Evolutionary conservation across 2,797 vertebrate genomes (phyloP), one percentile per base, ranked within the genome.

Genomic region (Urophycis tenuis): DNA sequence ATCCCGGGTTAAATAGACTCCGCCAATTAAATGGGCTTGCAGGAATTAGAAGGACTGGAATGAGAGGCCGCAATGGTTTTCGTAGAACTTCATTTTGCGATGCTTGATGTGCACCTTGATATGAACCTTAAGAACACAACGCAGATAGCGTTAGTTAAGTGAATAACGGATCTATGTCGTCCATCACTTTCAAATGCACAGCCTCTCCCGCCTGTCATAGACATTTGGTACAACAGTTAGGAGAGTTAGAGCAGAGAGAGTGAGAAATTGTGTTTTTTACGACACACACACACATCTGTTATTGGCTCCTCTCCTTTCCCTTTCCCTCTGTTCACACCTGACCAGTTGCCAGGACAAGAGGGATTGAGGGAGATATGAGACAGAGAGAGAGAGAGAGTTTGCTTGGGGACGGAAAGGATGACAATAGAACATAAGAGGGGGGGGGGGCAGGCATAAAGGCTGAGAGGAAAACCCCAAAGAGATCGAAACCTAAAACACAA

Each of bases 401-500:
- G n/a, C n/a, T n/a, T n/a, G n/a, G n/a, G n/a, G 32, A 64, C 4
- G 10, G 49, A 34, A 7, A 36, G 15, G 39, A 41, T 41, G 39
- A 41, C 14, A 41, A 41, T 14, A 41, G 39, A 41, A 36, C 35
- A 36, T 10, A 36, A 10, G 11, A 36, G 11, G 11, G 2, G 7
- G 11, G 5, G 39, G 39, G 39, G 11, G 15, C 12, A 41, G 39
- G 14, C 12, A 12, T 41, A 41, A 41, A 41, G 15, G 39, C 12
- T 9, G 36, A 39, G 10, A 39, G 36, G 36, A 12, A 39, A 9
- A 39, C 36, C 33, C 32, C 69, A 39, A 45, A 49, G 25, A 49
- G 77, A 78, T n/a, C n/a, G 30, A 29, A 49, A 39, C n/a, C n/a
- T n/a, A 31, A 31, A 29, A n/a, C 17, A 34, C 73, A 17, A 70